phyloP scores from a whole-genome alignment of 1,140 invertebrate genomes.

The Orchestia grillus region DNA sequence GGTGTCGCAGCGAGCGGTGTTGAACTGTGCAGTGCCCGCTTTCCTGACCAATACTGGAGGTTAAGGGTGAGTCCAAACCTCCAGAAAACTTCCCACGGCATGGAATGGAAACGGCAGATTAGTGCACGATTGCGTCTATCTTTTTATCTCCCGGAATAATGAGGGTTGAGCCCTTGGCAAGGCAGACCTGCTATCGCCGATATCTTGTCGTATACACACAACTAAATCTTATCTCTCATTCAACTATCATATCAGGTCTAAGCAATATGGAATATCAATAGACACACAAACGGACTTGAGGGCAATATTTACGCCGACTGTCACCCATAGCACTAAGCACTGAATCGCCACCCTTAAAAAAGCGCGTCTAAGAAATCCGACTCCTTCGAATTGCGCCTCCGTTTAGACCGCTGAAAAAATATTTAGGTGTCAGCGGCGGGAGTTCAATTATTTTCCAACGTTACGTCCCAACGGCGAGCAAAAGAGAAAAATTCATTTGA shows the following conservation, averaged over 20 bases:
- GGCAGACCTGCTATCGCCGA: slow-evolving; percentile 28
- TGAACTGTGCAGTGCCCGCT: slow-evolving; percentile 21
- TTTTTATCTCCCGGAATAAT: slow-evolving; percentile 51
- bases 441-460: neutral
- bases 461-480: neutral
- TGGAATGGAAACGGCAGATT: slow-evolving; percentile 35
- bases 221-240: slow-evolving; percentile 57
- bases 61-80: slow-evolving; percentile 35
- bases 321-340: neutral
- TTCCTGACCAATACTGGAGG: slow-evolving; percentile 41
- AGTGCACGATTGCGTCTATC: slow-evolving; percentile 36
- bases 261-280: slow-evolving; percentile 55
- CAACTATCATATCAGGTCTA: slow-evolving; percentile 55
- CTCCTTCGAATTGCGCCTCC: neutral
- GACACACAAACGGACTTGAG: slow-evolving; percentile 10
- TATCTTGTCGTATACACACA: slow-evolving; percentile 56
- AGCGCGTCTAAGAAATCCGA: neutral
- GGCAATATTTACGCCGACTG: neutral
- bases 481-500: no score
- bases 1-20: slow-evolving; percentile 15
- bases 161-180: neutral
- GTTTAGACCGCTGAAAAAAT: neutral
- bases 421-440: neutral
- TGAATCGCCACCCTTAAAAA: neutral
- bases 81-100: slow-evolving; percentile 35